phyloP scores from a whole-genome alignment of 1,140 invertebrate genomes.

The Arctopsyche grandis region DNA sequence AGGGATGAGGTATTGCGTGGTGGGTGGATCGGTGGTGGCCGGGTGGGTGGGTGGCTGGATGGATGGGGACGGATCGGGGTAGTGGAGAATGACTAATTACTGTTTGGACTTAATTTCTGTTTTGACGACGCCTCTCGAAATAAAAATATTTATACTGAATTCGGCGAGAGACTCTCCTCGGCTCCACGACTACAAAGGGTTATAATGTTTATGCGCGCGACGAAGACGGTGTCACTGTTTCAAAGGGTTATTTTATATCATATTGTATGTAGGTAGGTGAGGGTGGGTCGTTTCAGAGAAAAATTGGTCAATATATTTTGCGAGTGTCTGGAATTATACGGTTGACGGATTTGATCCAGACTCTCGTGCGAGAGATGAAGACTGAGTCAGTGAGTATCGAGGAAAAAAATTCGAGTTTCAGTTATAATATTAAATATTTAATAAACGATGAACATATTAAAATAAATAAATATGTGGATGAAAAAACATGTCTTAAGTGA shows the following conservation, averaged over 20 bases:
- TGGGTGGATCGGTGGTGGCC: background rate
- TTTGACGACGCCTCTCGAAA: conserved; percentile 54
- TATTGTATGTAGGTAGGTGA: no score
- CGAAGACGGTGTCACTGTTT: conserved; percentile 7
- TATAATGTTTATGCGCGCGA: conserved; percentile 19
- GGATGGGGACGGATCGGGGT: conserved; percentile 1
- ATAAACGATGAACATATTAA: no score
- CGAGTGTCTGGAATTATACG: no score
- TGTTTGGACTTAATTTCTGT: conserved; percentile 56
- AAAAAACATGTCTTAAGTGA: no score
- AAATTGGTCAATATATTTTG: no score
- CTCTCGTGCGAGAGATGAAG: no score
- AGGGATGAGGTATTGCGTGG: background rate
- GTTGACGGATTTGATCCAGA: no score
- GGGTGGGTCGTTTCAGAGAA: no score
- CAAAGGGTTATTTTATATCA: background rate
- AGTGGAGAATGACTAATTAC: conserved; percentile 54
- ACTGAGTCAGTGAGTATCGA: no score
- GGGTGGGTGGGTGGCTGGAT: background rate
- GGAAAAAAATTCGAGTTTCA: no score
- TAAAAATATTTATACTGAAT: conserved; percentile 54
- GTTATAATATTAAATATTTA: no score
- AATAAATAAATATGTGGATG: no score
- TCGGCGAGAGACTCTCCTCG: background rate
- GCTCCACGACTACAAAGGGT: conserved; percentile 10